Percentiles rank a stretch among this genome's conserved stretches.
These are phyloP conservation scores for Limonius californicus DNA, from an alignment of 1,140 invertebrate genomes.

Conservation along the genomic window DNA sequence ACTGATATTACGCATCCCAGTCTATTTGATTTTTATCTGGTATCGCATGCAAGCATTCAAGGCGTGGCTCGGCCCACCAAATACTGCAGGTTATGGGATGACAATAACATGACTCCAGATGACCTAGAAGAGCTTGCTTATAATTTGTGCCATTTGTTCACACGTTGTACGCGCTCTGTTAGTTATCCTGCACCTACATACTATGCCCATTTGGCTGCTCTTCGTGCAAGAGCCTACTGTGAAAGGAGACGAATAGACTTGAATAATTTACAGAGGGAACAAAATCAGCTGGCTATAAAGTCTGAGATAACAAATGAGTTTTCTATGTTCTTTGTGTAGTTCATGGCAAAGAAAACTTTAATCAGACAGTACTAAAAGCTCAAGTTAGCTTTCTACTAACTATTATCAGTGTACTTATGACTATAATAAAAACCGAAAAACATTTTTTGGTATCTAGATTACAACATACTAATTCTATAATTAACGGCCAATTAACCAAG, in stretches of 20 bases:
- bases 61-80: constrained; percentile 86
- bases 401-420: too few species aligned
- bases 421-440: too few species aligned
- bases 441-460: too few species aligned
- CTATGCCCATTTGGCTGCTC: constrained; percentile 90
- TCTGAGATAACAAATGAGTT: constrained; percentile 34
- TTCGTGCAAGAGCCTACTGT: constrained; percentile 56
- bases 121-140: constrained; percentile 79
- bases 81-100: constrained; percentile 83
- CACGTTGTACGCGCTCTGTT: constrained; percentile 80
- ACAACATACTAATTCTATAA: too few species aligned
- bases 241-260: constrained; percentile 33
- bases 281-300: constrained; percentile 26
- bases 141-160: constrained; percentile 85
- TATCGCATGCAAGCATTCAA: constrained; percentile 63
- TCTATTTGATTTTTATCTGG: constrained; percentile 82
- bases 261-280: constrained; percentile 27
- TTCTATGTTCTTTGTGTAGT: constrained; percentile 46
- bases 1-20: constrained; percentile 74
- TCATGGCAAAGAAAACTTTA: too few species aligned
- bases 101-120: constrained; percentile 67
- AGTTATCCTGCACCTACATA: constrained; percentile 93
- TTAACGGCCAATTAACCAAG: too few species aligned
- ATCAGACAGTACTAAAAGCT: too few species aligned
- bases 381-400: too few species aligned